Evolutionary conservation across 2,797 vertebrate species (phyloP).

Genomic region (Nothura maculosa): DNA sequence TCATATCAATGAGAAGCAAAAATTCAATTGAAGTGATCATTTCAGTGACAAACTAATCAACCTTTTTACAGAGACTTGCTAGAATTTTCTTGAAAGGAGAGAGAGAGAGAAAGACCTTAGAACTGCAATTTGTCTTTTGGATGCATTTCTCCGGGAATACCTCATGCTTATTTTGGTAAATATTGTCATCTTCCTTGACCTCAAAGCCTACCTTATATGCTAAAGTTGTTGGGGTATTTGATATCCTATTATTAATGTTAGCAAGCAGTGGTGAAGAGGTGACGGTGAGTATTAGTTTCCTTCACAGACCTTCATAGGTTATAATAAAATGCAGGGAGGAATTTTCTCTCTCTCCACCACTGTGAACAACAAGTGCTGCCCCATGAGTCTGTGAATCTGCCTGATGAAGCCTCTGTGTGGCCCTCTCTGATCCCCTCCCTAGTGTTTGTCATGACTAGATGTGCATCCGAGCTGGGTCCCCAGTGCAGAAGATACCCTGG

Average conservation of each 20-base stretch:
- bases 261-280: background rate
- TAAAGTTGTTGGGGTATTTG: background rate
- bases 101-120: background rate
- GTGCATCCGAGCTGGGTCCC: background rate
- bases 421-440: background rate
- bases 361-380: background rate
- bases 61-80: background rate
- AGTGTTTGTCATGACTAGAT: background rate
- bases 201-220: rapidly evolving
- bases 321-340: background rate
- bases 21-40: background rate
- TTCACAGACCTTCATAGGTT: background rate
- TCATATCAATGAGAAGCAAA: background rate
- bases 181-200: background rate
- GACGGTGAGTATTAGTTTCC: background rate
- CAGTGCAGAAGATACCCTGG: background rate
- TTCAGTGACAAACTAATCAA: background rate
- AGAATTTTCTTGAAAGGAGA: background rate
- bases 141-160: background rate
- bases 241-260: background rate
- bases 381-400: background rate
- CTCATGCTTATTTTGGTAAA: background rate
- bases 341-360: background rate
- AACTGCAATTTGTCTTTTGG: background rate
- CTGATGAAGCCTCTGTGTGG: background rate